These are phyloP conservation scores for Pimpla rufipes DNA, from an alignment of 2,888 invertebrate species.

Conservation along the genomic window DNA sequence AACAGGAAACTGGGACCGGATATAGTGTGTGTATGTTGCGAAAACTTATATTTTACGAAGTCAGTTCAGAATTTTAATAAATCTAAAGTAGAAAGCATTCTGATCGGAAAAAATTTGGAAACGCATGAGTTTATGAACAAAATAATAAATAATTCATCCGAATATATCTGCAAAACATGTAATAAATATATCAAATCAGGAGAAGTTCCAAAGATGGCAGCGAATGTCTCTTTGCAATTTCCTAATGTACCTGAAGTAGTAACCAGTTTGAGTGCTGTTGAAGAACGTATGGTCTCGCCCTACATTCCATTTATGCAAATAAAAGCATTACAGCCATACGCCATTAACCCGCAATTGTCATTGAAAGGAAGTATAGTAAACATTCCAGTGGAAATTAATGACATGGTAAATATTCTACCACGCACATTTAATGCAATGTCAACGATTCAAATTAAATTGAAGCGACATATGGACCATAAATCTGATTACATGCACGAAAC, in stretches of 20 bases:
- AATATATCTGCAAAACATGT: slow-evolving; percentile 36
- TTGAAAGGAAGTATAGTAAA: slow-evolving; percentile 77
- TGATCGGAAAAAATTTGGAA: no score
- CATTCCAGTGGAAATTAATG: slow-evolving; percentile 64
- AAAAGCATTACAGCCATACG: slow-evolving; percentile 73
- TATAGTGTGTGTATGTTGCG: slow-evolving; percentile 63
- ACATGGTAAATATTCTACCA: slow-evolving; percentile 60
- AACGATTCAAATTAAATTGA: slow-evolving; percentile 76
- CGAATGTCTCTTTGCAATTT: slow-evolving; percentile 57
- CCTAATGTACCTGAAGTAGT: slow-evolving; percentile 1
- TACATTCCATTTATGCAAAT: slow-evolving; percentile 81
- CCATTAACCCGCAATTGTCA: slow-evolving; percentile 77
- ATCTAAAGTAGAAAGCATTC: not conserved
- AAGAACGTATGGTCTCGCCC: slow-evolving; percentile 80
- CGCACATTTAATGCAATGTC: slow-evolving; percentile 71
- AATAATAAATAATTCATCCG: slow-evolving; percentile 36
- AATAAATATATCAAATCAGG: slow-evolving; percentile 20
- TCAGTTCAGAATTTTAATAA: not conserved
- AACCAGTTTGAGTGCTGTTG: slow-evolving; percentile 68
- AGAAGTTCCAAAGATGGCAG: slow-evolving; percentile 51
- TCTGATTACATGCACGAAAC: slow-evolving; percentile 77
- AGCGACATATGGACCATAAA: slow-evolving; percentile 73
- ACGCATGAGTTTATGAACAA: slow-evolving; percentile 19
- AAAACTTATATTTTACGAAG: slow-evolving; percentile 3
- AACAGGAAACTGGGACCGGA: slow-evolving; percentile 43